Evolutionary conservation across 2,888 invertebrate species (phyloP).

Genomic region (Oxyteleia sp.): DNA sequence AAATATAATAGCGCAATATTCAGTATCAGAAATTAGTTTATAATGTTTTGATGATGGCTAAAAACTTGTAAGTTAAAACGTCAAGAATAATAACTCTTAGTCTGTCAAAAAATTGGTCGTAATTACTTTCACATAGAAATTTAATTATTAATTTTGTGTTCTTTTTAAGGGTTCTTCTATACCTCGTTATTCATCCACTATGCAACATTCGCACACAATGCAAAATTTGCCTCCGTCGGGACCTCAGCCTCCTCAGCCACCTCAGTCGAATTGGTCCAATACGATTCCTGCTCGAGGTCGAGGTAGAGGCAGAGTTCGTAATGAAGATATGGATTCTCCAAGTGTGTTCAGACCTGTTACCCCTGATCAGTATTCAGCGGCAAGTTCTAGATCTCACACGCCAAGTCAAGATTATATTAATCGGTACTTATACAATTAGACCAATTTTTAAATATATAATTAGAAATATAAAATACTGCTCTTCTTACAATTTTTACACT

Average conservation of each 20-base stretch:
- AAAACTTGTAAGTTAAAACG: too few species aligned
- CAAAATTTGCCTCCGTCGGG: slow-evolving; percentile 86
- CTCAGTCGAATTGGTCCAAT: slow-evolving; percentile 89
- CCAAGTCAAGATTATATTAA: slow-evolving; percentile 85
- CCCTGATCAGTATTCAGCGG: slow-evolving; percentile 87
- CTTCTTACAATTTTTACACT: too few species aligned
- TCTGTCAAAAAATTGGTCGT: too few species aligned
- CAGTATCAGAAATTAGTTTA: too few species aligned
- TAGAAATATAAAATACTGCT: too few species aligned
- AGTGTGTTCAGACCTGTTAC: slow-evolving; percentile 86
- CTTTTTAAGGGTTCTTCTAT: slow-evolving; percentile 80
- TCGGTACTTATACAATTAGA: slow-evolving; percentile 75
- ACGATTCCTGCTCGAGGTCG: slow-evolving; percentile 90
- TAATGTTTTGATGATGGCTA: too few species aligned
- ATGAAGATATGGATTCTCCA: slow-evolving; percentile 88
- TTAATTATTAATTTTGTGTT: not conserved
- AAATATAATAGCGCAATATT: too few species aligned
- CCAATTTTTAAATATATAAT: not conserved
- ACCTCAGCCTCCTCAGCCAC: slow-evolving; percentile 86
- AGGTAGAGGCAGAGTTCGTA: slow-evolving; percentile 90
- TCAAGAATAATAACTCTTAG: too few species aligned
- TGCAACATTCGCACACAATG: slow-evolving; percentile 84
- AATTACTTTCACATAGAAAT: too few species aligned
- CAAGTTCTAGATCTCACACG: slow-evolving; percentile 86
- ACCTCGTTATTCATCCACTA: slow-evolving; percentile 79